phyloP scores from a whole-genome alignment of 2,797 vertebrate species.

The Pangasius sanitwongsei region DNA sequence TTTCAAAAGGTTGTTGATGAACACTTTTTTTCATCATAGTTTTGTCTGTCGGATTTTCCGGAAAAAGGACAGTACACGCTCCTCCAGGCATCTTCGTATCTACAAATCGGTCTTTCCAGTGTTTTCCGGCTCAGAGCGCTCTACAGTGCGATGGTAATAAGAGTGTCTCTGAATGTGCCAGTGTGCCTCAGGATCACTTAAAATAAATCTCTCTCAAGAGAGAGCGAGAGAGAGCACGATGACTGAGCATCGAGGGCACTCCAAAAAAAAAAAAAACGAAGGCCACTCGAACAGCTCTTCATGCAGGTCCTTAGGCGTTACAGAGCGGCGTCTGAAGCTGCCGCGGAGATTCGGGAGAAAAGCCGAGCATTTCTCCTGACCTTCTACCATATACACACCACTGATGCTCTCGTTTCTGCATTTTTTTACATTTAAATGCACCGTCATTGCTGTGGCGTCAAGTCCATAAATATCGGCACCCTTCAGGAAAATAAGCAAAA shows the following conservation, averaged over 20 bases:
- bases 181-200: conserved; percentile 7
- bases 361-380: not conserved
- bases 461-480: not conserved
- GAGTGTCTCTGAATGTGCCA: not conserved
- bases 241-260: conserved; percentile 21
- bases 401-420: not conserved
- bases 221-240: not conserved
- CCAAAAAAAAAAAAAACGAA: not conserved
- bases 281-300: not conserved
- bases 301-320: not conserved
- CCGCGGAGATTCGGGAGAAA: not conserved
- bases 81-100: not conserved
- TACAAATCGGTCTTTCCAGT: not conserved
- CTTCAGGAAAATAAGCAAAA: not conserved
- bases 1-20: no score
- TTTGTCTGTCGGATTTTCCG: not conserved
- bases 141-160: not conserved
- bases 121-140: conserved; percentile 4
- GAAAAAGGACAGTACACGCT: not conserved
- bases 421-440: not conserved
- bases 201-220: not conserved
- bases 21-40: not conserved
- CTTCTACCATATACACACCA: not conserved
- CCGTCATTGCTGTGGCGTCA: not conserved
- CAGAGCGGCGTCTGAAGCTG: not conserved